A percentile compares a stretch with the other conserved stretches of the same genome.
Evolutionary conservation across 2,113 vertebrate genomes (phyloP).

Genomic region (Anarrhichthys ocellatus): DNA sequence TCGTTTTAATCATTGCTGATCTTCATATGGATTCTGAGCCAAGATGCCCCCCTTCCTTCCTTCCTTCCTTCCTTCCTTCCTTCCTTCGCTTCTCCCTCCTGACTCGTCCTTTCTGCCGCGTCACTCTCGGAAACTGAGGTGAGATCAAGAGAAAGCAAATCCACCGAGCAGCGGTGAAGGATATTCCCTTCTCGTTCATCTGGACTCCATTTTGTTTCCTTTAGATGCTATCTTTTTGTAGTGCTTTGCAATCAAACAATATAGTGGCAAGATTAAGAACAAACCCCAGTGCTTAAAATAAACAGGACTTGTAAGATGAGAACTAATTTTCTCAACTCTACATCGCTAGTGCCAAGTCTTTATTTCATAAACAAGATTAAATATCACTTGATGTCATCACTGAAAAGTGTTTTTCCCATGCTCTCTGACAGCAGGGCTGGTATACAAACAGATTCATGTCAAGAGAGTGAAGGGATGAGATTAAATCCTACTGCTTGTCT

Average conservation of each 20-base stretch:
- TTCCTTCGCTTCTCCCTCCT: neutral
- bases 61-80: neutral
- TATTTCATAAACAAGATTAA: constrained; percentile 68
- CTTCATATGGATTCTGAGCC: constrained; percentile 55
- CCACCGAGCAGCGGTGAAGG: constrained; percentile 21
- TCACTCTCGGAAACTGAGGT: constrained; percentile 65
- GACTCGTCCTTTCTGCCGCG: constrained; percentile 45
- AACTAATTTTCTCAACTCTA: constrained; percentile 49
- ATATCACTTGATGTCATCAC: constrained; percentile 46
- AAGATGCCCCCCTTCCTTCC: constrained; percentile 26
- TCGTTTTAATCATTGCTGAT: constrained; percentile 72
- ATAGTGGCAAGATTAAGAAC: constrained; percentile 54
- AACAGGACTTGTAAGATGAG: constrained; percentile 63
- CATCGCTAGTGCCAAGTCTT: constrained; percentile 46
- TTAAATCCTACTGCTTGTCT: constrained; percentile 35
- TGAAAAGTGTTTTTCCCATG: constrained; percentile 57
- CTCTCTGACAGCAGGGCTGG: constrained; percentile 33
- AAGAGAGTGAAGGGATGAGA: constrained; percentile 18
- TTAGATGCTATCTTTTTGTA: constrained; percentile 57
- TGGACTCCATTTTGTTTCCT: constrained; percentile 69
- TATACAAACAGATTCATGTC: constrained; percentile 41
- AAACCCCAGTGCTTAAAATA: constrained; percentile 52
- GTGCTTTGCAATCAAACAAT: constrained; percentile 58
- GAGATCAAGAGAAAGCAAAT: constrained; percentile 62
- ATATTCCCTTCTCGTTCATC: constrained; percentile 52